These are phyloP conservation scores for Potamarius usumacintae DNA, from an alignment of 2,113 vertebrate species.

Conservation along the genomic window DNA sequence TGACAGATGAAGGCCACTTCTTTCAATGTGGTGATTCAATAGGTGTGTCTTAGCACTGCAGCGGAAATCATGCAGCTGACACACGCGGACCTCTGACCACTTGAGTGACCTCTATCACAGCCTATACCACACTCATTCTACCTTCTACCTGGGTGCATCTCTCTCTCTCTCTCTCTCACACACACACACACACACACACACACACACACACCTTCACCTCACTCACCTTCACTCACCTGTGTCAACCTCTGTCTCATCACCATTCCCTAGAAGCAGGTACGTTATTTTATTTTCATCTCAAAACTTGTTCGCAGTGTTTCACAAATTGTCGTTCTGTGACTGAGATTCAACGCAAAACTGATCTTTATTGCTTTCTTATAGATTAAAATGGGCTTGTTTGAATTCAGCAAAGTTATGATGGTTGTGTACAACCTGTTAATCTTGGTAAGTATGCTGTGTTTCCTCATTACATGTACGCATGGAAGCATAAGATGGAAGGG, in stretches of 20 bases:
- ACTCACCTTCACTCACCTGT: neutral
- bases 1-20: neutral
- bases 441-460: slow-evolving; percentile 80
- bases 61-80: slow-evolving; percentile 36
- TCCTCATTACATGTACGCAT: slow-evolving; percentile 28
- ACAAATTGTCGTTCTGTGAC: neutral
- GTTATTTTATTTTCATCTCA: neutral
- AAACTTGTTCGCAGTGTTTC: neutral
- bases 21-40: neutral
- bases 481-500: neutral
- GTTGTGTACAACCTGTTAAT: slow-evolving; percentile 85
- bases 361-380: slow-evolving; percentile 41
- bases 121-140: slow-evolving; percentile 52
- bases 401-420: slow-evolving; percentile 85
- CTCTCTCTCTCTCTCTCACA: neutral
- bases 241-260: neutral
- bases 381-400: slow-evolving; percentile 85
- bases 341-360: neutral
- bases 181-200: too few species aligned
- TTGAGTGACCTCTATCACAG: slow-evolving; percentile 36
- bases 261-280: slow-evolving; percentile 35
- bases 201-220: too few species aligned
- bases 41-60: slow-evolving; percentile 2
- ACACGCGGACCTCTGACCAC: slow-evolving; percentile 6
- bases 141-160: slow-evolving; percentile 31